Evolutionary conservation across 2,113 vertebrate genomes (phyloP).

Genomic region (Aplodontia rufa): DNA sequence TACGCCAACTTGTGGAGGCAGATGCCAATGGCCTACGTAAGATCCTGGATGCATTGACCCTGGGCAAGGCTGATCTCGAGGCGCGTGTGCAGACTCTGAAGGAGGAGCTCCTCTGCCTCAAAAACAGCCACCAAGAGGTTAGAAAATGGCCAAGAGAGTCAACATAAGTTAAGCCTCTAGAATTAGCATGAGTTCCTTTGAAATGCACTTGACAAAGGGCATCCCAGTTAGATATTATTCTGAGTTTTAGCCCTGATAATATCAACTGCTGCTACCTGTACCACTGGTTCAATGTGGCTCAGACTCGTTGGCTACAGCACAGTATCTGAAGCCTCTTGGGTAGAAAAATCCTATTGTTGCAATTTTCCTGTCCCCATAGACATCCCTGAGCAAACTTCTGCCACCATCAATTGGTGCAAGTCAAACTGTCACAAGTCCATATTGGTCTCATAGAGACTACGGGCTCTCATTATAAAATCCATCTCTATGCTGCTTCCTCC

Average conservation of each 20-base stretch:
- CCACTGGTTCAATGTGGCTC: background rate
- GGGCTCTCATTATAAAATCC: background rate
- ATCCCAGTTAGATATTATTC: background rate
- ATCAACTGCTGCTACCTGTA: background rate
- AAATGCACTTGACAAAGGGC: background rate
- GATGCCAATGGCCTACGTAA: slow-evolving; percentile 88
- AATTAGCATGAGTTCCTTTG: background rate
- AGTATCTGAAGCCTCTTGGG: background rate
- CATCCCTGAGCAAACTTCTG: background rate
- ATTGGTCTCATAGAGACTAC: background rate
- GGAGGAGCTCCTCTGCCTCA: slow-evolving; percentile 86
- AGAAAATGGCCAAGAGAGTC: slow-evolving; percentile 30
- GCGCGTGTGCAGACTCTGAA: slow-evolving; percentile 82
- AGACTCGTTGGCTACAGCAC: background rate
- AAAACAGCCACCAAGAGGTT: slow-evolving; percentile 85
- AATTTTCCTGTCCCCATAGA: background rate
- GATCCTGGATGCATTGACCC: slow-evolving; percentile 84
- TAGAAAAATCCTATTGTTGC: background rate
- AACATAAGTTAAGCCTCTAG: background rate
- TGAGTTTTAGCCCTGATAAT: background rate
- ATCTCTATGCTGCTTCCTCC: background rate
- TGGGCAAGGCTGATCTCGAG: slow-evolving; percentile 89
- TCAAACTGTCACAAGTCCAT: background rate
- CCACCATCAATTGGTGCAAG: background rate
- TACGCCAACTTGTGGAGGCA: slow-evolving; percentile 91